Evolutionary conservation across 2,888 invertebrate species (phyloP).

Genomic region (Sisyra nigra): DNA sequence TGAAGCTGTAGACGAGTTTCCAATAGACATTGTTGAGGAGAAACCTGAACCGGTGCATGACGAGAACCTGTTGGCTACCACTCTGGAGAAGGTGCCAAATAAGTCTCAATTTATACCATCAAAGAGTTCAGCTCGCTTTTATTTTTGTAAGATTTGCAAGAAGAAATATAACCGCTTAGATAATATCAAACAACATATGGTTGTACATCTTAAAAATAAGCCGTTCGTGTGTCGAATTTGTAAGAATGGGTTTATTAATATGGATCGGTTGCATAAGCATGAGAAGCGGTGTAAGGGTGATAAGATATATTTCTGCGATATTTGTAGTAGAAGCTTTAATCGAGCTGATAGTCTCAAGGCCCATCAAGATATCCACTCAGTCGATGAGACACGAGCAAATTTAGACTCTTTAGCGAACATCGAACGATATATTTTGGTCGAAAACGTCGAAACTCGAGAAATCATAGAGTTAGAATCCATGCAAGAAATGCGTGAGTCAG

Average conservation of each 20-base stretch:
- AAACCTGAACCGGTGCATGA: neutral
- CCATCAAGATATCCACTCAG: constrained; percentile 4
- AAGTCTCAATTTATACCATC: too few species aligned
- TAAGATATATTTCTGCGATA: constrained; percentile 1
- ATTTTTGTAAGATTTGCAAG: constrained; percentile 27
- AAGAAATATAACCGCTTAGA: constrained; percentile 25
- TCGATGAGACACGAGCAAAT: constrained; percentile 5
- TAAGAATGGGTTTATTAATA: constrained; percentile 25
- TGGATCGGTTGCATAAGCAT: constrained; percentile 25
- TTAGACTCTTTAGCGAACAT: constrained; percentile 6
- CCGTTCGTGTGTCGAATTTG: constrained; percentile 26
- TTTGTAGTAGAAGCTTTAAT: constrained; percentile 7
- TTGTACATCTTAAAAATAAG: constrained; percentile 26
- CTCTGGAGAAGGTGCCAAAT: neutral
- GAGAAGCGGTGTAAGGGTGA: constrained; percentile 25
- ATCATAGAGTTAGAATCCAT: neutral
- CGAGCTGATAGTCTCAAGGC: constrained; percentile 4
- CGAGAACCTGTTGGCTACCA: neutral
- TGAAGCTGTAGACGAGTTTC: neutral
- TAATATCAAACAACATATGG: constrained; percentile 25
- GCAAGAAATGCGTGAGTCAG: neutral
- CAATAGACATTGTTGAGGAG: neutral
- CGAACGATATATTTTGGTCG: constrained; percentile 7
- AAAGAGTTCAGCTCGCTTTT: constrained; percentile 14
- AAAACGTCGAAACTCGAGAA: constrained; percentile 3